phyloP scores from a whole-genome alignment of 2,888 invertebrate genomes.

The Halictus ligatus region DNA sequence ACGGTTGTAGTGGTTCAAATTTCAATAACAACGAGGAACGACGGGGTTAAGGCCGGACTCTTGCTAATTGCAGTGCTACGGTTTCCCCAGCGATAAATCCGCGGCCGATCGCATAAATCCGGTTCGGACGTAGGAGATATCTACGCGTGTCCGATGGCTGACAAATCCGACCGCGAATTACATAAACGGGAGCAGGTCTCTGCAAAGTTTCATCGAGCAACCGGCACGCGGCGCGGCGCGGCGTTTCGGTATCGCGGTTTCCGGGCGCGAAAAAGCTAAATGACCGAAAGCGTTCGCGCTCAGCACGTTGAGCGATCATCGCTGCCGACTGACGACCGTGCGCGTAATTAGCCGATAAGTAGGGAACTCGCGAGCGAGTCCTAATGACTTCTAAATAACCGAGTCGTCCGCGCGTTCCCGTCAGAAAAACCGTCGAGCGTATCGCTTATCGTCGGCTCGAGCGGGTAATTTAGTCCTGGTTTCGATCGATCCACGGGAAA shows the following conservation, averaged over 20 bases:
- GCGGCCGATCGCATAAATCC: conserved; percentile 39
- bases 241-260: background rate
- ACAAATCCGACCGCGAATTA: conserved; percentile 56
- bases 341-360: conserved; percentile 77
- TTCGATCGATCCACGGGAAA: conserved; percentile 62
- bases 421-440: conserved; percentile 50
- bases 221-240: background rate
- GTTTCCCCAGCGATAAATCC: conserved; percentile 52
- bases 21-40: background rate
- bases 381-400: conserved; percentile 74
- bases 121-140: background rate
- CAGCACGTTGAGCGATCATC: background rate
- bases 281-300: conserved; percentile 37
- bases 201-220: conserved; percentile 8
- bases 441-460: conserved; percentile 50
- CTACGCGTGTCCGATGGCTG: conserved; percentile 21
- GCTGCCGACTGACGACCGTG: background rate
- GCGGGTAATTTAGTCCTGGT: conserved; percentile 32
- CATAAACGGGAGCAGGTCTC: conserved; percentile 49
- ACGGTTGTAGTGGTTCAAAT: background rate
- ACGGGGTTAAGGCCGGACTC: conserved; percentile 35
- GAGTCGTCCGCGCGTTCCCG: conserved; percentile 20
- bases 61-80: conserved; percentile 26
- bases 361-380: conserved; percentile 72
- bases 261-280: conserved; percentile 21